Evolutionary conservation across 64 coral and sea anemone species (phyloP).

Genomic region (Actinia equina): DNA sequence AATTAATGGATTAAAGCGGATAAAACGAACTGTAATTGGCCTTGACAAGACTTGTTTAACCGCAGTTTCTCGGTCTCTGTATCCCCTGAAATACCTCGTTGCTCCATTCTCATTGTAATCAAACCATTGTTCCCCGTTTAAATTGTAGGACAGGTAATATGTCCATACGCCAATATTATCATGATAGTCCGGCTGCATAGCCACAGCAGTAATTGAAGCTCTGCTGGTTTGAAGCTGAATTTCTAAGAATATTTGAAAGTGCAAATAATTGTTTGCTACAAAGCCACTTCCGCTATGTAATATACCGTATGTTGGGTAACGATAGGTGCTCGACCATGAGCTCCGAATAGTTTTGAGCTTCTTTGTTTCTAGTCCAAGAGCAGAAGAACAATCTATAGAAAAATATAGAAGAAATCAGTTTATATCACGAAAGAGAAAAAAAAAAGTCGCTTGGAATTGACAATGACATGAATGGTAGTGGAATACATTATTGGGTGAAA

Average conservation of each 20-base stretch:
- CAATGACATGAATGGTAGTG: too few species aligned
- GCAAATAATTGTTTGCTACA: background rate
- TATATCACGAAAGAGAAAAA: too few species aligned
- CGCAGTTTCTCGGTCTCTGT: constrained; percentile 2
- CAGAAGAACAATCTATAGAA: background rate
- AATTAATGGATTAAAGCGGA: constrained; percentile 22
- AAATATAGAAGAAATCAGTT: background rate
- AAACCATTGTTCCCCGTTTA: constrained; percentile 35
- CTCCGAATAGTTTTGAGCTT: background rate
- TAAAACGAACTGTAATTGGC: constrained; percentile 6
- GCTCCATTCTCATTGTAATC: constrained; percentile 30
- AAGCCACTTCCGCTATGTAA: background rate
- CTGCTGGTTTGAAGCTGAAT: constrained; percentile 10
- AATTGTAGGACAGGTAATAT: constrained; percentile 26
- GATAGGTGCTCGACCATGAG: background rate
- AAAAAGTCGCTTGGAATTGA: too few species aligned
- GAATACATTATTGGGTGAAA: too few species aligned
- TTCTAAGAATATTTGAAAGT: constrained; percentile 17
- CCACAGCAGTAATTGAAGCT: constrained; percentile 31
- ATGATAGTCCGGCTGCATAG: constrained; percentile 16
- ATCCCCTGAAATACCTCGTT: background rate
- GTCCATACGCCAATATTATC: background rate
- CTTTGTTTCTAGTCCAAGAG: background rate
- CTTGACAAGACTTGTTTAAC: background rate
- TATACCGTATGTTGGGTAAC: background rate